Evolutionary conservation across 2,888 invertebrate species (phyloP).

Genomic region (Sylvicola fuscatus): DNA sequence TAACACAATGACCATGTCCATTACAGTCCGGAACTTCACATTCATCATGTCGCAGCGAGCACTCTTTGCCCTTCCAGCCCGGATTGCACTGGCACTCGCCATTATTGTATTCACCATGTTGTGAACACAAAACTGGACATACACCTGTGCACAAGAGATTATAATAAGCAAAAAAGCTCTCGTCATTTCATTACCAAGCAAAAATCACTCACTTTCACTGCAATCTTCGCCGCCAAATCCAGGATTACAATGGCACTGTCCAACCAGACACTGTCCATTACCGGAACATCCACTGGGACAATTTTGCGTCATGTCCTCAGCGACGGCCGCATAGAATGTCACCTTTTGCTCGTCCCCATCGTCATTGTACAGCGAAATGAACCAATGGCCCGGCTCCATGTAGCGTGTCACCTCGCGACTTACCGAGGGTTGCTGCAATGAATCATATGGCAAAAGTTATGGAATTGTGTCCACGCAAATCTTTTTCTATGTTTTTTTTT

Average conservation of each 20-base stretch:
- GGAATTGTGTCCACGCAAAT: neutral
- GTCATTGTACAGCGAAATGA: constrained; percentile 88
- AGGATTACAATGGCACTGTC: constrained; percentile 89
- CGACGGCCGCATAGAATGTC: constrained; percentile 61
- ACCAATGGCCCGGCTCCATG: constrained; percentile 94
- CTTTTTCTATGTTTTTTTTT: too few relatives aligned
- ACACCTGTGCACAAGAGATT: constrained; percentile 39
- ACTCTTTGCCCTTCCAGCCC: constrained; percentile 97
- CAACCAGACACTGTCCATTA: constrained; percentile 88
- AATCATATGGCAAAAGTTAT: neutral
- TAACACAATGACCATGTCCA: constrained; percentile 88
- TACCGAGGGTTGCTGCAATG: constrained; percentile 45
- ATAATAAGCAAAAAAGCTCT: neutral
- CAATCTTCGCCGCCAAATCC: constrained; percentile 95
- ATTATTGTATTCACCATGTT: constrained; percentile 89
- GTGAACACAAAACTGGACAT: constrained; percentile 91
- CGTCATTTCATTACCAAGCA: neutral
- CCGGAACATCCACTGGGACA: constrained; percentile 94
- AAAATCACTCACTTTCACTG: constrained; percentile 61
- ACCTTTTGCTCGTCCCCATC: constrained; percentile 79
- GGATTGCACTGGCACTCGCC: constrained; percentile 95
- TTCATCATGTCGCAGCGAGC: constrained; percentile 83
- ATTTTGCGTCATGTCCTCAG: constrained; percentile 84
- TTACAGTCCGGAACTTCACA: constrained; percentile 94
- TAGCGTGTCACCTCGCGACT: constrained; percentile 86